A percentile compares a stretch with the other conserved stretches of the same genome.
These are phyloP conservation scores for Scaptomyza cyrtandrae DNA, from an alignment of 2,888 invertebrate genomes.

Conservation along the genomic window DNA sequence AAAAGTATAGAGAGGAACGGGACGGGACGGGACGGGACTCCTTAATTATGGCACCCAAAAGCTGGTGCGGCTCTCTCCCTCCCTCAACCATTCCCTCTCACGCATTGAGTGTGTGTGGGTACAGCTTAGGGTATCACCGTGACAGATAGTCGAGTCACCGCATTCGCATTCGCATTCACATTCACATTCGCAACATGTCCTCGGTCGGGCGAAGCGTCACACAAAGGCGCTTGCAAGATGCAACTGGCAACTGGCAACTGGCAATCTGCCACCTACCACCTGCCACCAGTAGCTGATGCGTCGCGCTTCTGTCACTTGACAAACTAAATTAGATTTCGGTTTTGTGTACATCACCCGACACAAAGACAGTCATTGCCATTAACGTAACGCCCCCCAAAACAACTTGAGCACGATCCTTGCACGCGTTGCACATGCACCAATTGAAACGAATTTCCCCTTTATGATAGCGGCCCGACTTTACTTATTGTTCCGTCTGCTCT, in stretches of 20 bases:
- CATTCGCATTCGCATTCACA: conserved; percentile 11
- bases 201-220: conserved; percentile 28
- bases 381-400: not conserved
- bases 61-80: too few relatives aligned
- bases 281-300: conserved; percentile 15
- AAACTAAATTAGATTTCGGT: conserved; percentile 76
- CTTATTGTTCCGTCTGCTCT: not conserved
- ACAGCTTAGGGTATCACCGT: conserved; percentile 57
- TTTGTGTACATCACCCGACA: conserved; percentile 54
- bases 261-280: not conserved
- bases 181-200: conserved; percentile 8
- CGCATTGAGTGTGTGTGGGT: conserved; percentile 6
- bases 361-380: conserved; percentile 14
- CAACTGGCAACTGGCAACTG: not conserved
- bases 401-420: conserved; percentile 44
- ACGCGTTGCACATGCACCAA: conserved; percentile 40
- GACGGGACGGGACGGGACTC: too few relatives aligned
- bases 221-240: conserved; percentile 33
- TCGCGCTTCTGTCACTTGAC: conserved; percentile 49
- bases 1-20: conserved; percentile 6
- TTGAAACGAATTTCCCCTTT: not conserved
- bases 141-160: conserved; percentile 48
- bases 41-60: conserved; percentile 66
- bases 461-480: not conserved
- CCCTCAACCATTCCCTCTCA: not conserved